phyloP scores from a whole-genome alignment of 2,888 invertebrate genomes.

The Chrysomela aeneicollis region DNA sequence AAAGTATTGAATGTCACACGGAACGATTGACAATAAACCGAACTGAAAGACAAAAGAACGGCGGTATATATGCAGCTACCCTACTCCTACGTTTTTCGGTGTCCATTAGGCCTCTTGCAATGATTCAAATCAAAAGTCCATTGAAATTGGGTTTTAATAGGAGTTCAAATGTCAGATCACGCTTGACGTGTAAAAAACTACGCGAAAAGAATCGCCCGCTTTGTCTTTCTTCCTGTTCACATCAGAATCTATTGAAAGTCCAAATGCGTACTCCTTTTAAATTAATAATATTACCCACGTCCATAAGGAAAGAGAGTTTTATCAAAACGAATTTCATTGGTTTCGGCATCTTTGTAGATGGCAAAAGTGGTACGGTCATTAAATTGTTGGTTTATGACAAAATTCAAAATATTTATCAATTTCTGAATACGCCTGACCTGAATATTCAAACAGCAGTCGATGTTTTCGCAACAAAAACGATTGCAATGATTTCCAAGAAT shows the following conservation, averaged over 20 bases:
- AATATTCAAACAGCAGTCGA: constrained; percentile 24
- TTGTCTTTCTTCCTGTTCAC: constrained; percentile 33
- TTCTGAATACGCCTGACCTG: constrained; percentile 20
- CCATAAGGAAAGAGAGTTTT: too few relatives aligned
- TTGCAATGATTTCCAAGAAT: constrained; percentile 26
- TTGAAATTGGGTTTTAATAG: constrained; percentile 42
- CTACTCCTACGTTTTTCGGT: constrained; percentile 27
- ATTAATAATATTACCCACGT: too few relatives aligned
- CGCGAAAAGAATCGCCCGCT: constrained; percentile 35
- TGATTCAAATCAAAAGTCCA: constrained; percentile 36
- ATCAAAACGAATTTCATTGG: not conserved
- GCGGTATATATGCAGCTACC: constrained; percentile 15
- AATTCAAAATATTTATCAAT: constrained; percentile 21
- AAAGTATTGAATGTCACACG: constrained; percentile 48
- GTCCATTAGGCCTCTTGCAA: constrained; percentile 11
- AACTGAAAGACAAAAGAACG: constrained; percentile 42
- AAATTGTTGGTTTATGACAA: not conserved
- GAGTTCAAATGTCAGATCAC: constrained; percentile 37
- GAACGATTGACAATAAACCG: constrained; percentile 46
- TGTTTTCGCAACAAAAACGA: constrained; percentile 27
- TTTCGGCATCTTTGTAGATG: not conserved
- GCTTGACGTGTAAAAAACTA: constrained; percentile 41
- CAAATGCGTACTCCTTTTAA: not conserved
- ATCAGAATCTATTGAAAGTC: not conserved
- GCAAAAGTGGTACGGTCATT: constrained; percentile 2